Percentiles rank a stretch among this genome's conserved stretches.
phyloP scores from a whole-genome alignment of 1,140 invertebrate genomes.

The Bactericera cockerelli region DNA sequence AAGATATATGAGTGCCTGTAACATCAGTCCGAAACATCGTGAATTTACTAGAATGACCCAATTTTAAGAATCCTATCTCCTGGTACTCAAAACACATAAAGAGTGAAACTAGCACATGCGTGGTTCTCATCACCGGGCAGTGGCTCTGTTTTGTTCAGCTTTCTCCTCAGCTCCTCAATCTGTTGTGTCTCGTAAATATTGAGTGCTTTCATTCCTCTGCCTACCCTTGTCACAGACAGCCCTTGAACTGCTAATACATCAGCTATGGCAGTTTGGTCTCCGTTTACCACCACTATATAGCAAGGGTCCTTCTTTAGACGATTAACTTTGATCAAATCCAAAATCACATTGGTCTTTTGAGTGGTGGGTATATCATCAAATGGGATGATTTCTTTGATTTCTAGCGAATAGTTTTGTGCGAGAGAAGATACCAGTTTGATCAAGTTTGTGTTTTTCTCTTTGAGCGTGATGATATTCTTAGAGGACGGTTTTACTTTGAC shows the following conservation, averaged over 20 bases:
- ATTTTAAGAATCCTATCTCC: no score
- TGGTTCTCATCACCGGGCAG: background rate
- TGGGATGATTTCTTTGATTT: background rate
- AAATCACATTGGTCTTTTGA: background rate
- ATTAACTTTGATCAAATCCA: background rate
- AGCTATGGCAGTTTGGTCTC: background rate
- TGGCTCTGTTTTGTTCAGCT: background rate
- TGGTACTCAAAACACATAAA: conserved; percentile 6
- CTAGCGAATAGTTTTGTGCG: background rate
- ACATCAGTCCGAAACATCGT: no score
- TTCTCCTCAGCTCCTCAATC: background rate
- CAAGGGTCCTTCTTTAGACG: background rate
- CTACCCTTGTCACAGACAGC: background rate
- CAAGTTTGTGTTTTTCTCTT: conserved; percentile 6
- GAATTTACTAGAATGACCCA: no score
- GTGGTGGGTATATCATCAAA: background rate
- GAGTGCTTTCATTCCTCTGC: background rate
- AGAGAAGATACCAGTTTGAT: background rate
- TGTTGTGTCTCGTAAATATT: background rate
- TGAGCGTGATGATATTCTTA: conserved; percentile 2
- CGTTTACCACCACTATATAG: background rate
- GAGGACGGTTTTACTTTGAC: background rate
- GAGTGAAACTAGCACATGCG: background rate
- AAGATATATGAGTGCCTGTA: no score
- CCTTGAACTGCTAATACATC: background rate